A percentile compares a stretch with the other conserved stretches of the same genome.
Conservation (phyloP, 2,888 invertebrate species). For the Himalopsyche tibetana region DNA sequence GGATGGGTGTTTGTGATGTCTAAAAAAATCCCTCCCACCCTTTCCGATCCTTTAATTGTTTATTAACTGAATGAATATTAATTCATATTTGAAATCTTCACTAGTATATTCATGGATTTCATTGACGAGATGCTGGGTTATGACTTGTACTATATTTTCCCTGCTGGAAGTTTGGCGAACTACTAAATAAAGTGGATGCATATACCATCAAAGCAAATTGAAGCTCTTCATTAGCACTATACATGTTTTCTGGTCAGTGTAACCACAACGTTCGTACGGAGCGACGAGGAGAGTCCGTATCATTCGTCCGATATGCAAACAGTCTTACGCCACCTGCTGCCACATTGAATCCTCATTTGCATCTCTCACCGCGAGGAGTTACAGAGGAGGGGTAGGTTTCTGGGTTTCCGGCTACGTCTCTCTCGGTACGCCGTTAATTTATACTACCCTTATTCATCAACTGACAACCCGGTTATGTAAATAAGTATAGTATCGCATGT, state of each 20-base stretch:
- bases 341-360: constrained; percentile 40
- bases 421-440: neutral
- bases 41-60: too few relatives aligned
- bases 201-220: neutral
- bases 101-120: neutral
- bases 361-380: constrained; percentile 9
- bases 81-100: too few relatives aligned
- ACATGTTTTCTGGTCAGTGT: neutral
- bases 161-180: too few relatives aligned
- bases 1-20: too few relatives aligned
- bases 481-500: constrained; percentile 20
- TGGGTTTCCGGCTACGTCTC: constrained; percentile 16
- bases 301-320: constrained; percentile 42
- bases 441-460: constrained; percentile 13
- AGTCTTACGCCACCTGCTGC: constrained; percentile 28
- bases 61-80: too few relatives aligned
- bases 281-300: neutral
- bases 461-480: constrained; percentile 27
- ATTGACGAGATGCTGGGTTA: neutral
- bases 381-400: neutral
- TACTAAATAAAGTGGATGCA: neutral
- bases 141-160: neutral
- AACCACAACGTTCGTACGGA: constrained; percentile 4
- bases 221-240: constrained; percentile 40
- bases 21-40: too few relatives aligned